phyloP scores from a whole-genome alignment of 2,888 invertebrate genomes.

The Idaea dimidiata region DNA sequence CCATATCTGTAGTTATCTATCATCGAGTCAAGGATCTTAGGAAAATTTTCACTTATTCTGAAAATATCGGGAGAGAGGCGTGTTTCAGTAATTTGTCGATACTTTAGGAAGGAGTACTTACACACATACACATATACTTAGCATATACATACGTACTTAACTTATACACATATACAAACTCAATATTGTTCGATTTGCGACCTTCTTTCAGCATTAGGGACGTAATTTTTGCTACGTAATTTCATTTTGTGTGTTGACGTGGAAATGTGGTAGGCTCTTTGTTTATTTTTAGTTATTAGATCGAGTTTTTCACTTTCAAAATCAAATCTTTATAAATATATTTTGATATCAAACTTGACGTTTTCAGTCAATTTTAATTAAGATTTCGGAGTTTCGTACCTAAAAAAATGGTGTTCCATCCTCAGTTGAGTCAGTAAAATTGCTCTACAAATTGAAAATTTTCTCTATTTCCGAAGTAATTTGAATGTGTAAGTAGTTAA shows the following conservation, averaged over 20 bases:
- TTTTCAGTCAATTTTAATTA: background rate
- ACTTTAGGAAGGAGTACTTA: constrained; percentile 26
- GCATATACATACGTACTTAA: background rate
- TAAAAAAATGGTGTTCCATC: no score
- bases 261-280: background rate
- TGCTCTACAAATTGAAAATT: no score
- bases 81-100: constrained; percentile 56
- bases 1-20: constrained; percentile 10
- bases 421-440: no score
- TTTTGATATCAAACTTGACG: background rate
- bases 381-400: background rate
- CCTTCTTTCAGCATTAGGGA: background rate
- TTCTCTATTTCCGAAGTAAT: no score
- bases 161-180: background rate
- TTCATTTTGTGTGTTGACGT: background rate
- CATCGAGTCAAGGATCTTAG: constrained; percentile 32
- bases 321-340: background rate
- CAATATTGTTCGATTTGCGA: constrained; percentile 3
- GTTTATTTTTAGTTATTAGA: background rate
- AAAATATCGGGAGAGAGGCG: constrained; percentile 49
- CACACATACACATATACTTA: constrained; percentile 1
- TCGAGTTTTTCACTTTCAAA: background rate
- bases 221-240: background rate
- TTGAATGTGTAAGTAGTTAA: no score
- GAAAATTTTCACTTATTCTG: constrained; percentile 54